A percentile compares a stretch with the other conserved stretches of the same genome.
Conservation (phyloP, 2,888 invertebrate genomes). For the Lasioglossum villosulum region DNA sequence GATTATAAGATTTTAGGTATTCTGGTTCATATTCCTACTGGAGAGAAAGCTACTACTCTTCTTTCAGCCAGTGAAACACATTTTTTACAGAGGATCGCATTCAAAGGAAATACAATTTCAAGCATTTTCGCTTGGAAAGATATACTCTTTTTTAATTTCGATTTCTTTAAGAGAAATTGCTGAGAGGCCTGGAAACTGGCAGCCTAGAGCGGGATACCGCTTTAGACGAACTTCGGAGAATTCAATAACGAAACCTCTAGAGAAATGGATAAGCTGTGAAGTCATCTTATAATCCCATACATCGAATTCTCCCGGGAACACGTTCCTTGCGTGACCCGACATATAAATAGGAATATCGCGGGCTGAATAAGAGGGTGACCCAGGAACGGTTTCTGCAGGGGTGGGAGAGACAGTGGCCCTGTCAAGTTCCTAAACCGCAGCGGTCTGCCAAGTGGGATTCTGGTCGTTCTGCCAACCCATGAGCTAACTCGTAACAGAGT, state of each 20-base stretch:
- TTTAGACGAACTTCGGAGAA: neutral
- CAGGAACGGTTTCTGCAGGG: conserved; percentile 22
- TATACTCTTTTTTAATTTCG: too few relatives aligned
- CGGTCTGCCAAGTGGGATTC: conserved; percentile 77
- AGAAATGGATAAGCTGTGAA: conserved; percentile 17
- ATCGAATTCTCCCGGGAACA: conserved; percentile 7
- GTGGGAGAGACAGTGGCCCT: conserved; percentile 43
- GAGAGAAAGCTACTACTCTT: too few relatives aligned
- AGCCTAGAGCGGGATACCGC: neutral
- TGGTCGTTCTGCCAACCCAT: conserved; percentile 64
- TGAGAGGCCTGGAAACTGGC: neutral
- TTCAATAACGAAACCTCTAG: neutral
- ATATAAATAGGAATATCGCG: conserved; percentile 67
- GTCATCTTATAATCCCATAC: conserved; percentile 29
- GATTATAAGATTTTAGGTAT: neutral
- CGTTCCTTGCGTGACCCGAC: conserved; percentile 37
- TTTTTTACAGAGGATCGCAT: neutral
- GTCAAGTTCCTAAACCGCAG: conserved; percentile 76
- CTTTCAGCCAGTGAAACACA: too few relatives aligned
- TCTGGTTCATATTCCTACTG: neutral
- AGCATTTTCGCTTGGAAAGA: neutral
- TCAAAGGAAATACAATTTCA: neutral
- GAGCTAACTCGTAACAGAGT: conserved; percentile 73
- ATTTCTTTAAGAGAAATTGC: neutral
- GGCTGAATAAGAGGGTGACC: conserved; percentile 52